Base-by-base conservation (phyloP, 1,140 invertebrate species). In the Helicoverpa zea region DNA sequence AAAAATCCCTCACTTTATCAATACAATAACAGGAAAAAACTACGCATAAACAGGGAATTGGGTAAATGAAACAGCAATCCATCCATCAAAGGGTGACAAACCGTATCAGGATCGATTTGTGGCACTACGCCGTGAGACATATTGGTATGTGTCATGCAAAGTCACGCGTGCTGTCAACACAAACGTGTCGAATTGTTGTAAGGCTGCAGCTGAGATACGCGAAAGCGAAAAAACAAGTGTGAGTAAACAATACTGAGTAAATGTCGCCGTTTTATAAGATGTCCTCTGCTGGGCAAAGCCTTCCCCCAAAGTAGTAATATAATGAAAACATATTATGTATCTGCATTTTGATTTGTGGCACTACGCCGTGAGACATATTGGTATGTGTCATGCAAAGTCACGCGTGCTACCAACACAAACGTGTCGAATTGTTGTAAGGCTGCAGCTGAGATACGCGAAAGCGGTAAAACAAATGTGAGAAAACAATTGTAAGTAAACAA, bases 111-210 rank as follows among this genome's bases (percentile, higher is more conserved):
- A 81, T 81, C 68, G 70, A 80, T 82, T 79, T 79, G 80, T 68
- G 73, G 77, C 35, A 76, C 63, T 70, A 75, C 52, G 68, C 30
- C 35, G 52, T 58, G 51, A 59, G 68, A 84, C 79, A 82, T 80
- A 84, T 82, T 84, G 83, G 58, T 51, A 23, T 59, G 72, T 68
- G 76, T 85, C 84, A 85, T 85, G 84, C 81, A 61, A 70, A 79
- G 81, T 81, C 84, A 85, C 84, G 84, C 80, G 61, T 70, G 59
- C 4, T 76, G 81, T 64, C 64, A 78, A 64, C 74, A 30, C 64
- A 64, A 56, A 49, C 73, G 35, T 52, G 47, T 12, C 23, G 23
- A 52, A 18, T 52, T 77, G 61, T 64, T n/a, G 59, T 54, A 54
- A 64, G 59, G 74, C 14, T 5, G 59, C 43, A 49, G 12, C 14